phyloP scores from a whole-genome alignment of 2,888 invertebrate species.

The Petrolisthes cinctipes region DNA sequence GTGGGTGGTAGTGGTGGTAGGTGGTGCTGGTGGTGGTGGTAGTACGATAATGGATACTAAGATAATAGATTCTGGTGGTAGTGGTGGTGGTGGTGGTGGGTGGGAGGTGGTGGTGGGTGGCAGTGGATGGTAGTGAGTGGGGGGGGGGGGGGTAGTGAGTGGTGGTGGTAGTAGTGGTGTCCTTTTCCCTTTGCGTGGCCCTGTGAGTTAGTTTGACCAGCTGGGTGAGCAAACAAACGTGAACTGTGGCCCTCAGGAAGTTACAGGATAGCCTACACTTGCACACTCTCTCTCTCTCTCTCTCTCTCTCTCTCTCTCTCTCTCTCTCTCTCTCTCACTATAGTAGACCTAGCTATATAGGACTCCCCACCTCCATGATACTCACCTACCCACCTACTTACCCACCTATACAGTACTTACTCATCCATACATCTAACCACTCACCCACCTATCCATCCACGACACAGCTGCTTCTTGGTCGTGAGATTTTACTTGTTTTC shows the following conservation, averaged over 20 bases:
- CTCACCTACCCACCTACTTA: background rate
- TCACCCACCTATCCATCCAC: background rate
- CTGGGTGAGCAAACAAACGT: background rate
- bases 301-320: conserved; percentile 19
- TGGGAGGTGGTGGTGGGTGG: too few species aligned
- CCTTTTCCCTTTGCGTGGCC: background rate
- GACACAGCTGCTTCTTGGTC: background rate
- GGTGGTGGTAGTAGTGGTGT: background rate
- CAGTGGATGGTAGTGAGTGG: background rate
- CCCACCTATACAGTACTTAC: background rate
- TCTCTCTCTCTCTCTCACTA: conserved; percentile 8
- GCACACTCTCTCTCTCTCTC: too few species aligned
- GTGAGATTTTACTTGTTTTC: background rate
- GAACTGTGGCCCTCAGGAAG: background rate
- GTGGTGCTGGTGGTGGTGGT: background rate
- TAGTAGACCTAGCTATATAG: background rate
- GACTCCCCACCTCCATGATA: background rate
- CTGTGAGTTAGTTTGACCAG: conserved; percentile 5
- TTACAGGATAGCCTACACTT: background rate
- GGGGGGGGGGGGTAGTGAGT: background rate
- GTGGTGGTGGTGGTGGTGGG: too few species aligned
- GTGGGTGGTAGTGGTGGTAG: background rate
- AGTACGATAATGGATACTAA: background rate
- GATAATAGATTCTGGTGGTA: too few species aligned
- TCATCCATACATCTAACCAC: background rate